Base-by-base conservation (phyloP, 2,888 invertebrate species). In the Troides aeacus region DNA sequence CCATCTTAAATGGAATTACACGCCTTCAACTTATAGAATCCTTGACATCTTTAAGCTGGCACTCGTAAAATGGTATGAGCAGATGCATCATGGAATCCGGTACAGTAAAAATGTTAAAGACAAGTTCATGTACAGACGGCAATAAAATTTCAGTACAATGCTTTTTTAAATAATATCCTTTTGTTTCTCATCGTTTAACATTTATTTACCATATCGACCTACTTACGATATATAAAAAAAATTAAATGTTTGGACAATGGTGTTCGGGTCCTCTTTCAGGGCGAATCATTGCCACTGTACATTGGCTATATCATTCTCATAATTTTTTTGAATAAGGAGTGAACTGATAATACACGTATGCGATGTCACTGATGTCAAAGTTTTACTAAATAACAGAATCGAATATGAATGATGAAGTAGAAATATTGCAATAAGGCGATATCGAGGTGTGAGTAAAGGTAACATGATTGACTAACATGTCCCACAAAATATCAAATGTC, bases 401-500 rank as follows among this genome's bases (percentile, higher is more conserved):
- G 15, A 46, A 46, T 46, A 15, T 1, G 46, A 46, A 46, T 46
- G 15, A 46, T 12, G 1, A 46, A 46, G 46, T 46, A 2, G 46
- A 46, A 46, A 46, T 46, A 46, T 46, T 46, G 46, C 46, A 46
- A 46, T 46, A 1, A 46, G 46, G 15, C 12, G 12, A 46, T 46
- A 46, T 46, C 2, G 15, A 46, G 17, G 74, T 77, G 76, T 78
- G 72, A 74, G 79, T 82, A 81, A 80, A 76, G 78, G 79, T 74
- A 15, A 46, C 77, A 79, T 71, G 78, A 81, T 89, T 89, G 75
- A 85, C 85, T 79, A 90, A 90, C 78, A 76, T 80, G 87, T 87
- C 87, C 79, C 84, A 80, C 80, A 83, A 89, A 91, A 89, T 90
- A 90, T 84, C 90, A 90, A 82, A 77, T 77, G 76, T 56, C 7